Conservation (phyloP, 2,888 invertebrate genomes). For the Aphidius colemani region DNA sequence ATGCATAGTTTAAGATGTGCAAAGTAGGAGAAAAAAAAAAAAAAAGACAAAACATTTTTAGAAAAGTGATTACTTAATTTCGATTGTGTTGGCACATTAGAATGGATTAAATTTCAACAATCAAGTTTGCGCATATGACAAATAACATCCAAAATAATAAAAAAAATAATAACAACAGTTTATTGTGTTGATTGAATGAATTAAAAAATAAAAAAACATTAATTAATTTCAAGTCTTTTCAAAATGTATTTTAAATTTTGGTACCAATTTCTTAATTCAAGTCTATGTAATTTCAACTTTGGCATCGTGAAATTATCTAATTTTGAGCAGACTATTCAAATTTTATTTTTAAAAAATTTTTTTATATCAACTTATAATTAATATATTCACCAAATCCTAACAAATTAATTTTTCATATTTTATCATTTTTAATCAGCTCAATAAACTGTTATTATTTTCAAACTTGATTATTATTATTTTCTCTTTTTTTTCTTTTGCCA, state of each 20-base stretch:
- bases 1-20: too few species aligned
- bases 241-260: conserved; percentile 8
- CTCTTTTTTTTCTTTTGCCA: conserved; percentile 24
- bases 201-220: conserved; percentile 7
- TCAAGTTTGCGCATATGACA: too few species aligned
- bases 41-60: too few species aligned
- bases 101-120: conserved; percentile 42
- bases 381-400: conserved; percentile 2
- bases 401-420: not conserved
- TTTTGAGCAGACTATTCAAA: conserved; percentile 22
- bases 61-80: conserved; percentile 31
- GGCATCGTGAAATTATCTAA: conserved; percentile 45
- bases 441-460: conserved; percentile 41
- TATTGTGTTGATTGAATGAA: conserved; percentile 11
- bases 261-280: conserved; percentile 33
- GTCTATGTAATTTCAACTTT: conserved; percentile 42
- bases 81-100: conserved; percentile 56
- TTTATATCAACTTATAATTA: conserved; percentile 6
- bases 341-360: conserved; percentile 14
- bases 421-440: conserved; percentile 22
- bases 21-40: too few species aligned
- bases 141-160: not conserved
- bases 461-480: conserved; percentile 27
- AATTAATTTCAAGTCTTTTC: not conserved
- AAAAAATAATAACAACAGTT: conserved; percentile 5